Base-by-base conservation (phyloP, 1,140 invertebrate genomes). In the Phortica variegata region DNA sequence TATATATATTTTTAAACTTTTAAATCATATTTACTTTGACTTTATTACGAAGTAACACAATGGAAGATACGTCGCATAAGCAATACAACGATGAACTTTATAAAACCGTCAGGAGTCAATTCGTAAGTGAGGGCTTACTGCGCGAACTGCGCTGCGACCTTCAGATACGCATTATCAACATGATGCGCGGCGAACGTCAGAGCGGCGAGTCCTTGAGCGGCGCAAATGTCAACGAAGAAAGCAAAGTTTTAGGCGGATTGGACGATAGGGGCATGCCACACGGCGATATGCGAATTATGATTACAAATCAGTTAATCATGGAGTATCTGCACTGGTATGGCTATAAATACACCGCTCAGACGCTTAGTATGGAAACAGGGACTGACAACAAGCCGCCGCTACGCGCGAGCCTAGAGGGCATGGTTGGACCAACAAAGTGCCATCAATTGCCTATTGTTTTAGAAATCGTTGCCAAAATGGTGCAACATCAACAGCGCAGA, bases 241-340 rank as follows among this genome's bases (percentile, higher is more conserved):
- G 51, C 20, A 26, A 16, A 0, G 58, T 46, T 6, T 32, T 63
- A 2, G 8, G 52, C n/a, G n/a, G n/a, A n/a, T n/a, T n/a, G n/a
- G n/a, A 4, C 13, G 36, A 6, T 3, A 15, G 18, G n/a, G 15
- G 18, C 3, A 15, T 7, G 36, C 6, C 12, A 36, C 33, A n/a
- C n/a, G n/a, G 15, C 6, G 33, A 38, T 38, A 8, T 4, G 18
- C 15, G 36, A 9, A 37, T 34, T 18, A 3, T n/a, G 6, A 10
- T 37, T 12, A 12, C 36, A 10, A 71, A 70, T 21, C 47, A 71
- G 13, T 17, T 70, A 15, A 33, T 70, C 5, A 50, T 63, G n/a
- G 66, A 70, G 18, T 70, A 66, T 19, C 49, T 70, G 2, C 17
- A 53, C 10, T 70, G 61, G 61, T 68, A 48, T 7, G 68, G 68